Conservation (phyloP, 2,797 vertebrate genomes). For the Steatocranus sp. region DNA sequence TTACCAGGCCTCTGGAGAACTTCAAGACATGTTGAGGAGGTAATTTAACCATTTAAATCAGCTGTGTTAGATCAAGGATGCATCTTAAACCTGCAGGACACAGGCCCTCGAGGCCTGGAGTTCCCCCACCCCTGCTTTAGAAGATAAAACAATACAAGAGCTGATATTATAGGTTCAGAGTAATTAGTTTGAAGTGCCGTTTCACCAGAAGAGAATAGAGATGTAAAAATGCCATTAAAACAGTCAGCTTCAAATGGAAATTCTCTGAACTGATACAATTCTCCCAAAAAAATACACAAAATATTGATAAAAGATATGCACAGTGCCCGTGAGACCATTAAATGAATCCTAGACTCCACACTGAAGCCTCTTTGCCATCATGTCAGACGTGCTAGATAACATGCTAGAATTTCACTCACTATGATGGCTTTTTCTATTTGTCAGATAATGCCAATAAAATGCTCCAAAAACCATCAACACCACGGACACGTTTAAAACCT, state of each 20-base stretch:
- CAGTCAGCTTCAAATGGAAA: background rate
- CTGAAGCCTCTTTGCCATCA: background rate
- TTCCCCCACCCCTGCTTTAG: background rate
- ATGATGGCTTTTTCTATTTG: background rate
- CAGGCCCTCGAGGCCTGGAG: background rate
- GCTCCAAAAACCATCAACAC: background rate
- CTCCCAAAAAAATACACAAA: background rate
- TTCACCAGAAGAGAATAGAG: background rate
- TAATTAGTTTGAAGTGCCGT: background rate
- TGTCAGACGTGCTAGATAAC: background rate
- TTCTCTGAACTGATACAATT: background rate
- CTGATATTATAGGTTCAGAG: background rate
- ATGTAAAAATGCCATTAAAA: background rate
- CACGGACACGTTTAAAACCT: fast-evolving
- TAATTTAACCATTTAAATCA: background rate
- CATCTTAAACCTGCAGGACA: background rate
- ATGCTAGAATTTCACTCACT: background rate
- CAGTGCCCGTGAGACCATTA: background rate
- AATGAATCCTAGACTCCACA: background rate
- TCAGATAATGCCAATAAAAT: background rate
- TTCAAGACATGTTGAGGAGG: background rate
- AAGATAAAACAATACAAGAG: background rate
- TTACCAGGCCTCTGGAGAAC: background rate
- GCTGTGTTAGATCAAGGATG: background rate
- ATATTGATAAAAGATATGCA: background rate